Percentiles rank a stretch among this genome's conserved stretches.
Conservation (phyloP, 1,140 invertebrate species). For the Trissolcus basalis region DNA sequence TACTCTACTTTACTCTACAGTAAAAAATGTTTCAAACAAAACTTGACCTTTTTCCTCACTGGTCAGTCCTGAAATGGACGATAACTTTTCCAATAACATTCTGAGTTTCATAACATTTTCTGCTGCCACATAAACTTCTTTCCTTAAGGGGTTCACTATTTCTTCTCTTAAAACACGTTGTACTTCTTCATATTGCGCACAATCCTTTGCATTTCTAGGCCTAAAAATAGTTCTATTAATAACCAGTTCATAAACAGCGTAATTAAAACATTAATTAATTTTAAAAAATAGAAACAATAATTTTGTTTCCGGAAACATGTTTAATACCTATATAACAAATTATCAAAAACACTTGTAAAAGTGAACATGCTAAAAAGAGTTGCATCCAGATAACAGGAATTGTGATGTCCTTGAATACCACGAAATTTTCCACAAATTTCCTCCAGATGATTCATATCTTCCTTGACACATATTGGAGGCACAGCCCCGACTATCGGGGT, state of each 20-base stretch:
- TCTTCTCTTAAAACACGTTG: conserved; percentile 94
- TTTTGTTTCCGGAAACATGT: background rate
- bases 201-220: conserved; percentile 82
- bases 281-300: too few relatives aligned
- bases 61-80: conserved; percentile 92
- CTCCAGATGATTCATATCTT: conserved; percentile 77
- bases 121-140: conserved; percentile 92
- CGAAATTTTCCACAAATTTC: conserved; percentile 85
- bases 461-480: conserved; percentile 82
- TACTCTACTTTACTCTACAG: too few relatives aligned
- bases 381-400: conserved; percentile 98
- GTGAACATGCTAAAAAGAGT: conserved; percentile 98
- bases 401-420: conserved; percentile 98
- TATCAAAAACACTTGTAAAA: conserved; percentile 95
- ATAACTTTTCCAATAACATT: conserved; percentile 89
- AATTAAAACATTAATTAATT: too few relatives aligned
- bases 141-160: conserved; percentile 95
- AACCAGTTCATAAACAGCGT: too few relatives aligned
- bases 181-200: conserved; percentile 89
- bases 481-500: conserved; percentile 86
- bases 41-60: conserved; percentile 90
- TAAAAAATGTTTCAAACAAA: background rate
- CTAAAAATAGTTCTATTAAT: conserved; percentile 74
- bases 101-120: conserved; percentile 97
- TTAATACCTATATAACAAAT: conserved; percentile 85